Base-by-base conservation (phyloP, 2,888 invertebrate genomes). In the Masnerella sp. region DNA sequence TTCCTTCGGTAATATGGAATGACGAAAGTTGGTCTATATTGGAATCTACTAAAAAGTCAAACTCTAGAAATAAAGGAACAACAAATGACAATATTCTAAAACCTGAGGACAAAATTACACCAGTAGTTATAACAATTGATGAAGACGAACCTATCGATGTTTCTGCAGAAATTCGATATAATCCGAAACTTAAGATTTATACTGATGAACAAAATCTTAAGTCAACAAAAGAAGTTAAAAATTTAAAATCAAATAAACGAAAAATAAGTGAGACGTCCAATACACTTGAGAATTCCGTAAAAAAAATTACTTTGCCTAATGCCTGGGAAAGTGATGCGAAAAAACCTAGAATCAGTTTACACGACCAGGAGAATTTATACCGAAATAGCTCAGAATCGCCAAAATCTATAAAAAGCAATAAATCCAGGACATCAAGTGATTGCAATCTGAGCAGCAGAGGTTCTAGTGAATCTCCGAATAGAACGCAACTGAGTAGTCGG, bases 321-420 rank as follows among this genome's bases (percentile, higher is more conserved):
- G 68, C 49, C 3, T 67, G 73, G 62, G 67, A 74, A 28, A 42
- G 42, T 30, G 9, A 9, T 11, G 17, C 14, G 1, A 65, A 72
- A 36, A 61, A 67, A 22, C 54, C 61, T 12, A 40, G 38, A 22
- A 15, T 51, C 2, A 61, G 70, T 30, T 22, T 64, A 17, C 12
- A 49, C 5, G 67, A 71, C 12, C 43, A 71, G 17, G 71, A 71
- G 54, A 71, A 71, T 52, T 0, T 64, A 5, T 47, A 8, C 12
- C 36, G 11, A 17, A 20, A 36, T 5, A 5, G 7, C 4, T 49
- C 34, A 0, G 58, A 64, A 8, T 47, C 54, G 5, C 17, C 59
- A 2, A 43, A 52, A 22, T 4, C 15, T n/a, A 25, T 30, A 2
- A 45, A 40, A 15, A 61, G 22, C 5, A 5, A 43, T 14, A 70